A percentile compares a stretch with the other conserved stretches of the same genome.
Evolutionary conservation across 2,888 invertebrate species (phyloP).

Genomic region (Eretmocerus hayati): DNA sequence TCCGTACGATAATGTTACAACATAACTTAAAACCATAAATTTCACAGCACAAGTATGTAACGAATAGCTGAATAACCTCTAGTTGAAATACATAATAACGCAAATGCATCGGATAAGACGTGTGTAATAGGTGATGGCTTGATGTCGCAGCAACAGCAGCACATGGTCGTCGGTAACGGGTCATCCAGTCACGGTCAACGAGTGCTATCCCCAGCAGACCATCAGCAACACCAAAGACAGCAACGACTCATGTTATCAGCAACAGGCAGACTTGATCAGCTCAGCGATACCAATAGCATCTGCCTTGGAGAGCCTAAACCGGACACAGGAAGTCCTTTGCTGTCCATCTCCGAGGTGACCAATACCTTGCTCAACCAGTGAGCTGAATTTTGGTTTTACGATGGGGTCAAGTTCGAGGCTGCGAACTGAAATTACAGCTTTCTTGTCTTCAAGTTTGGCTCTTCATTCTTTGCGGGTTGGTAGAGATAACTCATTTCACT

Average conservation of each 20-base stretch:
- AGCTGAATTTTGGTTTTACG: no score
- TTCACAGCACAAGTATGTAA: no score
- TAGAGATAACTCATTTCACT: no score
- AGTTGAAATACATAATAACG: slow-evolving; percentile 13
- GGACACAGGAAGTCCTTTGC: slow-evolving; percentile 60
- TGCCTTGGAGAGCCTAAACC: slow-evolving; percentile 49
- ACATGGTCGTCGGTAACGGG: slow-evolving; percentile 30
- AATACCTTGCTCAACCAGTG: slow-evolving; percentile 66
- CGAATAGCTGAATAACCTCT: no score
- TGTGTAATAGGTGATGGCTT: slow-evolving; percentile 26
- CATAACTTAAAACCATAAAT: no score
- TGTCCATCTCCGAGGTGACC: slow-evolving; percentile 74
- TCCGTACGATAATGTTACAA: no score
- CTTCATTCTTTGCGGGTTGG: no score
- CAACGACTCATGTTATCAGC: slow-evolving; percentile 44
- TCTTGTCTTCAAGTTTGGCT: no score
- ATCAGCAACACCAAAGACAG: slow-evolving; percentile 38
- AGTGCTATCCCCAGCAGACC: slow-evolving; percentile 38
- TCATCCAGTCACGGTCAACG: slow-evolving; percentile 35
- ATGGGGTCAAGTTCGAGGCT: no score
- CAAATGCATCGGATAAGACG: slow-evolving; percentile 19
- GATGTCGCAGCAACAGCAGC: slow-evolving; percentile 43
- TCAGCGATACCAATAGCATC: slow-evolving; percentile 39
- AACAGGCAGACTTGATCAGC: slow-evolving; percentile 36
- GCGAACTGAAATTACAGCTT: no score